phyloP scores from a whole-genome alignment of 2,797 vertebrate species.

The Tangara arthus region DNA sequence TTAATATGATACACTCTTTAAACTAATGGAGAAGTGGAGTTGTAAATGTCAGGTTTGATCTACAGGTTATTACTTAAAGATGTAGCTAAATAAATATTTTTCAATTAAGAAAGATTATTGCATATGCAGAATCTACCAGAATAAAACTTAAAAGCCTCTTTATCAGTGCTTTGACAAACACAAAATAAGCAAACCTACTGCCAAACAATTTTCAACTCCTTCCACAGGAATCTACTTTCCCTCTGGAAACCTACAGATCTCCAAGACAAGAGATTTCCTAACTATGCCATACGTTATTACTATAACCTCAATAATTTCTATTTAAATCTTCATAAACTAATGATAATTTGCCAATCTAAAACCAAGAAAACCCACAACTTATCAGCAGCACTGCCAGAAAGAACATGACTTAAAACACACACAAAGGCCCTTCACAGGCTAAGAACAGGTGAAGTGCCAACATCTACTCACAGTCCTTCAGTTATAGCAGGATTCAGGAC shows the following conservation, averaged over 20 bases:
- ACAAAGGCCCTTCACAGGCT: not conserved
- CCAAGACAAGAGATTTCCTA: not conserved
- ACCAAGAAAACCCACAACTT: not conserved
- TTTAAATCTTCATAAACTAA: not conserved
- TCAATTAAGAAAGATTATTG: not conserved
- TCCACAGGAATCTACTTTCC: not conserved
- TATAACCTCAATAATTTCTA: not conserved
- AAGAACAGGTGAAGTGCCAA: not conserved
- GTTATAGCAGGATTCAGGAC: not conserved
- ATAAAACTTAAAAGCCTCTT: not conserved
- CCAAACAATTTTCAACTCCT: not conserved
- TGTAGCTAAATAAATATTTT: not conserved
- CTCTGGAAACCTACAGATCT: not conserved
- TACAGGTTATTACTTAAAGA: not conserved
- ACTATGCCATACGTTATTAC: not conserved
- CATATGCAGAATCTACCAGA: not conserved
- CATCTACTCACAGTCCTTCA: not conserved
- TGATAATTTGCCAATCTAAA: not conserved
- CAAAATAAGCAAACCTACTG: not conserved
- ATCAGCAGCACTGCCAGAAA: not conserved
- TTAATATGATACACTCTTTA: not conserved
- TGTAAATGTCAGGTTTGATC: not conserved
- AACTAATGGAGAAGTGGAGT: not conserved
- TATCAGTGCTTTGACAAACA: not conserved
- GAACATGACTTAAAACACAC: not conserved